These are phyloP conservation scores for Dinomys branickii DNA, from an alignment of 2,113 vertebrate species.

Conservation along the genomic window DNA sequence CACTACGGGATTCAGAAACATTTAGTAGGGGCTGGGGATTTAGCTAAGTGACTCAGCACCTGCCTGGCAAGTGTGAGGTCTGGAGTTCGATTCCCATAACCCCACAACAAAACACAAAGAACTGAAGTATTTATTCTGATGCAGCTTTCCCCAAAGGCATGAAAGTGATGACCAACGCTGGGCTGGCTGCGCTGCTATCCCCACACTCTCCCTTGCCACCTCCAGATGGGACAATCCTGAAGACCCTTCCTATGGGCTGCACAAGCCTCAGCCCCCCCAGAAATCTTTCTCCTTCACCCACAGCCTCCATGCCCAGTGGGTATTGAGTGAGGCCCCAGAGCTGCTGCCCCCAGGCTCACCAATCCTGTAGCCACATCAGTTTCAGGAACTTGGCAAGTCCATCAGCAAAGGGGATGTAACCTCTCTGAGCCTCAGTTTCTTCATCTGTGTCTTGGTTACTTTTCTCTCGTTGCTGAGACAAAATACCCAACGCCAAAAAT, in stretches of 20 bases:
- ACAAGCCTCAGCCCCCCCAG: neutral
- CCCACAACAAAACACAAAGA: no score
- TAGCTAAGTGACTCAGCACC: no score
- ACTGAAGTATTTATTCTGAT: neutral
- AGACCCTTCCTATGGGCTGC: neutral
- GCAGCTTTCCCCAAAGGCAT: neutral
- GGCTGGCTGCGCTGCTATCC: fast-evolving
- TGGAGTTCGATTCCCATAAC: no score
- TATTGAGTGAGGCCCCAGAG: neutral
- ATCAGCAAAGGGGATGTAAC: neutral
- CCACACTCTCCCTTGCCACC: neutral
- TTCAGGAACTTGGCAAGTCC: neutral
- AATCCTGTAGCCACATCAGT: neutral
- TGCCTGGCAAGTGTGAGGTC: no score
- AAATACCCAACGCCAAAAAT: no score
- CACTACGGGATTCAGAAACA: neutral
- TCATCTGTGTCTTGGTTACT: no score
- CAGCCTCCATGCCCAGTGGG: neutral
- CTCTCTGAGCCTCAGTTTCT: slow-evolving; percentile 21
- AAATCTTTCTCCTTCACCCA: neutral
- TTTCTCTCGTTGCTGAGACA: no score
- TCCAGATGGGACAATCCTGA: neutral
- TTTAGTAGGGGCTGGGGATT: neutral
- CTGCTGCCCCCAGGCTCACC: neutral
- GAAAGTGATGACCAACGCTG: neutral